Base-by-base conservation (phyloP, 2,113 vertebrate genomes). In the Psittacula cyanocephala region DNA sequence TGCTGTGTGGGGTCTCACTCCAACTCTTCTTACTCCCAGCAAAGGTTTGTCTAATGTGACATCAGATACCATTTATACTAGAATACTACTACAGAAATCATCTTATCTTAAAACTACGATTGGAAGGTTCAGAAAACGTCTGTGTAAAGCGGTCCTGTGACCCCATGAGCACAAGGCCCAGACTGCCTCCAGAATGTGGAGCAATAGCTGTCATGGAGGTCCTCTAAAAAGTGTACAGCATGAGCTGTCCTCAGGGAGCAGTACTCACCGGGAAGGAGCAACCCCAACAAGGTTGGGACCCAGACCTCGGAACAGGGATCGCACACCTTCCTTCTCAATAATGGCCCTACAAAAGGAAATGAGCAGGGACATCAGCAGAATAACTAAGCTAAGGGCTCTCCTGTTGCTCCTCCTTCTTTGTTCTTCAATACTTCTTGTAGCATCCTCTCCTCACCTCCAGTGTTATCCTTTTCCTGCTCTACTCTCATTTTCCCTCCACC, bases 211-310 rank as follows among this genome's bases (percentile, higher is more conserved):
- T 18, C 63, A 71, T 1, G 3, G 43, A 53, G 20, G 22, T 35
- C 41, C 49, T 52, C 72, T 27, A 10, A 37, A 10, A 49, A 8
- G 13, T 3, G 29, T 25, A 12, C 18, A 57, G 25, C 10, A 11
- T 37, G 29, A 89, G 44, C 31, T 75, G 29, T 33, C 19, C 18
- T 44, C n/a, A 64, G 5, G 17, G 31, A 72, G 19, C 46, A n/a
- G 55, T 13, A 95, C 95, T 95, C 86, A 98, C 97, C 97, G 91
- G 55, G 97, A 97, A 72, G 97, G 97, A 43, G 97, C 97, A 78
- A 98, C 97, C 23, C 97, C 97, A 62, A 91, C 80, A 9, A 98
- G 96, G 68, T 97, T 98, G 44, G 97, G 97, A 5, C 97, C 97
- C 69, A 97, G 94, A 53, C 97, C 97, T 70, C 97, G 92, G 85